phyloP scores from a whole-genome alignment of 2,113 vertebrate species.

The Physeter macrocephalus region DNA sequence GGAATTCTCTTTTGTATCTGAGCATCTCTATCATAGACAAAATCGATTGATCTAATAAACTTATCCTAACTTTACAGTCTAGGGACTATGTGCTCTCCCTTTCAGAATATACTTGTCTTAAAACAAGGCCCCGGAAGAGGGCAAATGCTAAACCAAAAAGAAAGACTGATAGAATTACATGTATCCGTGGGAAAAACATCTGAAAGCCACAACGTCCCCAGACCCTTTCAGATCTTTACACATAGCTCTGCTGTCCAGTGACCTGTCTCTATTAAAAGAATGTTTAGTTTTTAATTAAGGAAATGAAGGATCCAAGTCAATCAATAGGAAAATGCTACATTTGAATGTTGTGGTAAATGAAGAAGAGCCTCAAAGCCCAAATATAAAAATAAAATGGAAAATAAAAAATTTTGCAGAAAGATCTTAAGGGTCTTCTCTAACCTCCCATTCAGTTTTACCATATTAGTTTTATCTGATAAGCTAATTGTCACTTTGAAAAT shows the following conservation, averaged over 20 bases:
- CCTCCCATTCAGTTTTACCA: not conserved
- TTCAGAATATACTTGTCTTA: conserved; percentile 13
- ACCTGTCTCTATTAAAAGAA: not conserved
- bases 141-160: not conserved
- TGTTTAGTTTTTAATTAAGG: not conserved
- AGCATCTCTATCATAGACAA: conserved; percentile 24
- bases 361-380: not conserved
- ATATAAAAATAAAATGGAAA: conserved; percentile 13
- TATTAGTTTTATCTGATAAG: not conserved
- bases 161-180: not conserved
- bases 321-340: not conserved
- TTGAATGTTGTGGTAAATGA: not conserved
- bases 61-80: conserved; percentile 10
- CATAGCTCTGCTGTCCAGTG: not conserved
- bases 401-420: not conserved
- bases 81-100: not conserved
- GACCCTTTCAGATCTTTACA: not conserved
- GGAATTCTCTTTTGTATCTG: conserved; percentile 1
- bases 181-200: not conserved
- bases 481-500: conserved; percentile 17
- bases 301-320: not conserved
- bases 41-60: conserved; percentile 29
- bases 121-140: not conserved
- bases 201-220: not conserved
- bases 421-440: not conserved